phyloP scores from a whole-genome alignment of 2,888 invertebrate species.

The Drosophila dives region DNA sequence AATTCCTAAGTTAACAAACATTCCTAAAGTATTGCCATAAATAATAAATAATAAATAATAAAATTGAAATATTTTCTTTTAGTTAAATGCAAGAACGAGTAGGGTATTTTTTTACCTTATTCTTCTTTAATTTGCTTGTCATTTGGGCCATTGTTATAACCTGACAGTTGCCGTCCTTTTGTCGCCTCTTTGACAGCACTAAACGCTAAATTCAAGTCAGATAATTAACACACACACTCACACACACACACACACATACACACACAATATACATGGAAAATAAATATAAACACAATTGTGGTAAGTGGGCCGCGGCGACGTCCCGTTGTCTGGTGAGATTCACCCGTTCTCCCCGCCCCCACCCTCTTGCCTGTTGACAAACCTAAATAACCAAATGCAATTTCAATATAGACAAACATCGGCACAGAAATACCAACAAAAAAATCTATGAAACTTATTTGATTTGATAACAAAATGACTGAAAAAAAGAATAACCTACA shows the following conservation, averaged over 20 bases:
- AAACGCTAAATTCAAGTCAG: constrained; percentile 51
- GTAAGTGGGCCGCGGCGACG: constrained; percentile 50
- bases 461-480: constrained; percentile 61
- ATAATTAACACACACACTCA: constrained; percentile 69
- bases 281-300: constrained; percentile 34
- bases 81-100: no score
- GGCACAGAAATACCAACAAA: constrained; percentile 12
- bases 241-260: constrained; percentile 62
- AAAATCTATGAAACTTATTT: constrained; percentile 49
- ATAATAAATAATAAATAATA: no score
- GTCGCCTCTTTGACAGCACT: constrained; percentile 64
- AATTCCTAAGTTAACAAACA: not conserved
- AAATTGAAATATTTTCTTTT: not conserved
- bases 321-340: constrained; percentile 60
- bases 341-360: not conserved
- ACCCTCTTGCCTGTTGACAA: constrained; percentile 29
- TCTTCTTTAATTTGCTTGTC: not conserved
- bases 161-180: constrained; percentile 52
- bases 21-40: not conserved
- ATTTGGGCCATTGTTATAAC: constrained; percentile 25
- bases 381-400: constrained; percentile 63
- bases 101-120: constrained; percentile 3
- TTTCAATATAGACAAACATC: constrained; percentile 51
- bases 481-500: constrained; percentile 35
- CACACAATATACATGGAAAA: constrained; percentile 35